Conservation (phyloP, 2,888 invertebrate species). For the Amblyjoppa proteus region DNA sequence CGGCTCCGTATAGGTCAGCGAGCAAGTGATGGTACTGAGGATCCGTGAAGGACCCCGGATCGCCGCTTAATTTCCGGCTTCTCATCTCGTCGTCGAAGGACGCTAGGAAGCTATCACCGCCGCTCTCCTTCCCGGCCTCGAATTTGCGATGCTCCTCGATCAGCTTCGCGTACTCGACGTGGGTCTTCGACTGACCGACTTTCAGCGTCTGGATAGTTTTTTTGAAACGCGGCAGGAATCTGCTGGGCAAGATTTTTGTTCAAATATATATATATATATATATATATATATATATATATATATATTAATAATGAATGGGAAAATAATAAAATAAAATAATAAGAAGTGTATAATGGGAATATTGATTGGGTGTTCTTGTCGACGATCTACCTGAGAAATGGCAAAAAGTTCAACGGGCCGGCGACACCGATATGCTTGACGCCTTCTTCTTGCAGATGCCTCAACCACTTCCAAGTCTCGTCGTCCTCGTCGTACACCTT, state of each 20-base stretch:
- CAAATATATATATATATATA: background rate
- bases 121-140: conserved; percentile 78
- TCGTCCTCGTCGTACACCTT: conserved; percentile 89
- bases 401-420: conserved; percentile 93
- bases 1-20: conserved; percentile 94
- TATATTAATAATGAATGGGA: background rate
- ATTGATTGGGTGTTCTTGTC: conserved; percentile 14
- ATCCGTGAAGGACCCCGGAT: conserved; percentile 87
- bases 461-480: conserved; percentile 91
- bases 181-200: conserved; percentile 91
- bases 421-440: conserved; percentile 93
- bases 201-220: conserved; percentile 89
- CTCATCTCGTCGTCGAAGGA: conserved; percentile 89
- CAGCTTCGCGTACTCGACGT: conserved; percentile 90
- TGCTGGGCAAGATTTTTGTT: conserved; percentile 78
- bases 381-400: conserved; percentile 89
- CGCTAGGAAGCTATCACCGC: conserved; percentile 86
- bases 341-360: background rate
- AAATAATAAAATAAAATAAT: background rate
- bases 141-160: conserved; percentile 86
- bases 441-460: conserved; percentile 93
- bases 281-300: background rate
- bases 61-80: conserved; percentile 84
- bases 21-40: conserved; percentile 91
- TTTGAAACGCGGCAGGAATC: conserved; percentile 88